These are phyloP conservation scores for Suncus etruscus DNA, from an alignment of 2,113 vertebrate species.

Conservation along the genomic window DNA sequence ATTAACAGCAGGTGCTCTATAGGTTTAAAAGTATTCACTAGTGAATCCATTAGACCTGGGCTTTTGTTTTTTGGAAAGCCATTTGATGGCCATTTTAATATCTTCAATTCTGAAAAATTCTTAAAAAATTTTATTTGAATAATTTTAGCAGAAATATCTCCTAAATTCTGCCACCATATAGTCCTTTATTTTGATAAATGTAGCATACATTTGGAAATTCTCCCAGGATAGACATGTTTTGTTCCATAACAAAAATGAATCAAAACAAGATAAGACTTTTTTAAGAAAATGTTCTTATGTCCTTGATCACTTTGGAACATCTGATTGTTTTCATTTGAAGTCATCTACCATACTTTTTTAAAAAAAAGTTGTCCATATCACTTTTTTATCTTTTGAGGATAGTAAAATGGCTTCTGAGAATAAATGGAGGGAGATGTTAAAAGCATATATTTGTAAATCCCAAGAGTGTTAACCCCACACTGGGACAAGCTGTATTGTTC, in stretches of 20 bases:
- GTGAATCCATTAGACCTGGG: too few relatives aligned
- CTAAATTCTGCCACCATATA: neutral
- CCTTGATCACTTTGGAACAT: neutral
- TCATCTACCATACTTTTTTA: neutral
- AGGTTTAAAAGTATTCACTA: too few relatives aligned
- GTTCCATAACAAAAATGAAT: neutral
- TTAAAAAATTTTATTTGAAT: neutral
- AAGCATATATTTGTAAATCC: neutral
- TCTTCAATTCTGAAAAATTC: too few relatives aligned
- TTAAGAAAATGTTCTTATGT: neutral
- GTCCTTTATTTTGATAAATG: neutral
- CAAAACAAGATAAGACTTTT: neutral
- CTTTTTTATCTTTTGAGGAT: neutral
- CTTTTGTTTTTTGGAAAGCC: too few relatives aligned
- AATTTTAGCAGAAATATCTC: slow-evolving; percentile 24
- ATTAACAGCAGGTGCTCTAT: too few relatives aligned
- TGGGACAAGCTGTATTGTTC: neutral
- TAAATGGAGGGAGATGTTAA: neutral
- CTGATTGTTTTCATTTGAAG: neutral
- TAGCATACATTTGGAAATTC: neutral
- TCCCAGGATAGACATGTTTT: neutral
- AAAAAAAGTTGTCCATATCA: neutral
- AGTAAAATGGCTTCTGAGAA: neutral
- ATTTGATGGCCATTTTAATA: too few relatives aligned
- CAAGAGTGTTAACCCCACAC: neutral